Conservation (phyloP, 2,113 vertebrate genomes). For the Mobula hypostoma region DNA sequence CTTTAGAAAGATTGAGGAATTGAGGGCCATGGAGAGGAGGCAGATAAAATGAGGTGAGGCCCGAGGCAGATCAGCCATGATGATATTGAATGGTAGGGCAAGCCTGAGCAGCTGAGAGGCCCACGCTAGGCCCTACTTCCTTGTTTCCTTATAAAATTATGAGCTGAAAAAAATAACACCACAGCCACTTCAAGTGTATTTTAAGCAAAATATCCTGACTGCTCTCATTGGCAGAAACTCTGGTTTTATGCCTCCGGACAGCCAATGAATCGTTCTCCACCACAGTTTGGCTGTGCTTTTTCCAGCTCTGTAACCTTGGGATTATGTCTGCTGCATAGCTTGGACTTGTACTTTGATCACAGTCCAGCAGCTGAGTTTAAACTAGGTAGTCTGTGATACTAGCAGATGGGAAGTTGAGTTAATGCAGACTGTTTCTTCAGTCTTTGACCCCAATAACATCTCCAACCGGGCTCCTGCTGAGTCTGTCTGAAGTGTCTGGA, state of each 20-base stretch:
- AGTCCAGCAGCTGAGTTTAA: neutral
- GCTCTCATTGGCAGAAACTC: neutral
- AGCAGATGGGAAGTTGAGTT: neutral
- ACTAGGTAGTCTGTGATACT: neutral
- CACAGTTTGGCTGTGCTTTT: neutral
- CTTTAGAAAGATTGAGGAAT: too few relatives aligned
- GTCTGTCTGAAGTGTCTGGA: neutral
- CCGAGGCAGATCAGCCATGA: too few relatives aligned
- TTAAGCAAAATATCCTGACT: too few relatives aligned
- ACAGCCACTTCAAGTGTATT: neutral
- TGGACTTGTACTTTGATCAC: neutral
- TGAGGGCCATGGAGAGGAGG: too few relatives aligned
- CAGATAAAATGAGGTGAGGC: too few relatives aligned
- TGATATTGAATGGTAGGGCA: too few relatives aligned
- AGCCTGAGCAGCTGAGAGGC: too few relatives aligned
- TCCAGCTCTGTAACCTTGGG: neutral
- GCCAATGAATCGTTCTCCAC: neutral
- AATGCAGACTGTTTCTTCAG: neutral
- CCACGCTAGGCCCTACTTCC: too few relatives aligned
- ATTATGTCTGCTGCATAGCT: neutral
- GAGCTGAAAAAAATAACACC: neutral
- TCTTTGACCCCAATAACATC: neutral
- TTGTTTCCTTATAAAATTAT: too few relatives aligned
- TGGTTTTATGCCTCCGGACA: neutral
- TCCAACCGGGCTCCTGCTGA: neutral